Conservation (phyloP, 2,113 vertebrate species). For the Junco hyemalis region DNA sequence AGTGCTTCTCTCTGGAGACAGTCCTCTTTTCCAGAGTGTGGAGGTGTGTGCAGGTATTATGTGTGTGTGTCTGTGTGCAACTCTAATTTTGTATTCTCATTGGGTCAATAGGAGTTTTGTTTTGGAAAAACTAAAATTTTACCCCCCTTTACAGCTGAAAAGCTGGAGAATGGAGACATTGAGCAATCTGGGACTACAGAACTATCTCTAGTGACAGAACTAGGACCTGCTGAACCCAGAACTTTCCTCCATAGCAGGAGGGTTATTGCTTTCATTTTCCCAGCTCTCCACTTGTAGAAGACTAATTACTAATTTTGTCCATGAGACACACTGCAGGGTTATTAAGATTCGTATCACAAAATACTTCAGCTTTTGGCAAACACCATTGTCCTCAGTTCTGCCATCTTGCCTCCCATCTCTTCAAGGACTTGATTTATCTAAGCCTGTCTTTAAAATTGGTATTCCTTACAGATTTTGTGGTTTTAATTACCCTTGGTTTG, state of each 20-base stretch:
- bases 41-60: too few relatives aligned
- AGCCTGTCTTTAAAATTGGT: background rate
- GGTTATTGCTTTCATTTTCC: background rate
- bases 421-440: background rate
- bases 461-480: background rate
- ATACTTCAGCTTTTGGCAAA: background rate
- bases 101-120: background rate
- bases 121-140: background rate
- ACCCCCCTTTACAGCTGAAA: background rate
- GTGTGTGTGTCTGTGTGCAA: background rate
- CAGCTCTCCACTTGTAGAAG: background rate
- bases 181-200: background rate
- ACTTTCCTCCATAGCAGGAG: background rate
- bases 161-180: background rate
- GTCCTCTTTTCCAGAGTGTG: background rate
- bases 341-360: background rate
- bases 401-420: background rate
- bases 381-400: background rate
- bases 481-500: background rate
- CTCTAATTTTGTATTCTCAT: background rate
- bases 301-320: background rate
- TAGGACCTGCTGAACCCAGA: background rate
- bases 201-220: background rate
- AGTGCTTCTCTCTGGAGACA: rapidly evolving
- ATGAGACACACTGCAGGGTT: background rate